Conservation (phyloP, 2,888 invertebrate genomes). For the Stramonita haemastoma region DNA sequence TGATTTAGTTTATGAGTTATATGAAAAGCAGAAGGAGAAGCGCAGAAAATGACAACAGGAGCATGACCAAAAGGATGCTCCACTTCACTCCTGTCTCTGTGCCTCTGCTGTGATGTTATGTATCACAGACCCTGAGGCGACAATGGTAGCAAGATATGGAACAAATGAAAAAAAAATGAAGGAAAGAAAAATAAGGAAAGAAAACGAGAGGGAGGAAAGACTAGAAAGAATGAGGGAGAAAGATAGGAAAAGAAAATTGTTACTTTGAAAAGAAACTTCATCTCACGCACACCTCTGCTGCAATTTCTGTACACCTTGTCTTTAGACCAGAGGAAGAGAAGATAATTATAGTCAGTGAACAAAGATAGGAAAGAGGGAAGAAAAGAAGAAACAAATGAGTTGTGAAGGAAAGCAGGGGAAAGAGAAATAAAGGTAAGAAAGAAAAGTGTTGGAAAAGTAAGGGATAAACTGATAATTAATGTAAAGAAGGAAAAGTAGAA, state of each 20-base stretch:
- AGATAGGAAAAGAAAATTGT: too few relatives aligned
- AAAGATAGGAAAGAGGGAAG: neutral
- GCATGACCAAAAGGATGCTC: constrained; percentile 7
- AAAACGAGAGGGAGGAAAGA: neutral
- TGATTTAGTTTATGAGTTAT: too few relatives aligned
- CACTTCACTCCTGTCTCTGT: neutral
- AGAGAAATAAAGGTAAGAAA: neutral
- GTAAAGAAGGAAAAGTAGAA: neutral
- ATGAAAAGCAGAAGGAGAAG: too few relatives aligned
- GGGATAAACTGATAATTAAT: too few relatives aligned
- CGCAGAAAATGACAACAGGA: too few relatives aligned
- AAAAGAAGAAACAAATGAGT: neutral
- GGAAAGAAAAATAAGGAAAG: neutral
- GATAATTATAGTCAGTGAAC: too few relatives aligned
- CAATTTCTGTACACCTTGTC: too few relatives aligned
- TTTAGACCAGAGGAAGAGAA: too few relatives aligned
- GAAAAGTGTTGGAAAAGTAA: too few relatives aligned
- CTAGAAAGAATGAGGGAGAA: neutral
- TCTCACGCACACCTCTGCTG: too few relatives aligned
- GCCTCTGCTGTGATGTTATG: too few relatives aligned
- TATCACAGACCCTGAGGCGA: neutral
- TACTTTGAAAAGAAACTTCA: too few relatives aligned
- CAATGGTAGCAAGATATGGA: neutral
- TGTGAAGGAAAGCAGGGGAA: neutral
- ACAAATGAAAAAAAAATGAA: neutral